These are phyloP conservation scores for Drosophila lacertosa DNA, from an alignment of 1,140 invertebrate species.

Conservation along the genomic window DNA sequence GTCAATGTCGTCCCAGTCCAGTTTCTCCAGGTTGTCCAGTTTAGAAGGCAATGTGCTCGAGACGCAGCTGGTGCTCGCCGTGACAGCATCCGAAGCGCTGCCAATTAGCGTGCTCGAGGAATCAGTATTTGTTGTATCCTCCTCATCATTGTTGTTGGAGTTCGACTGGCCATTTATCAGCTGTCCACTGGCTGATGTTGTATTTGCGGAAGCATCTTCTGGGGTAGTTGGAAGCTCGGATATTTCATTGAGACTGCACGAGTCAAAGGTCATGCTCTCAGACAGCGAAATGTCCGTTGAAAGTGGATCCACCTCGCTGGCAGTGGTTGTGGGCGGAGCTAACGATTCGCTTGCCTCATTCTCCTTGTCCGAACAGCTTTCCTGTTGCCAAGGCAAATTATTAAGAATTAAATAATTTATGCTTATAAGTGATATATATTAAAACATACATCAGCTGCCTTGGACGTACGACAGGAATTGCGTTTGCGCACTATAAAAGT, in stretches of 20 bases:
- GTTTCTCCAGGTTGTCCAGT: slow-evolving; percentile 87
- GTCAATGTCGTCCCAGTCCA: slow-evolving; percentile 88
- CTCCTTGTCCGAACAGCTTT: slow-evolving; percentile 80
- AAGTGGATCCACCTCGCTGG: slow-evolving; percentile 69
- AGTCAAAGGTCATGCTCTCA: slow-evolving; percentile 83
- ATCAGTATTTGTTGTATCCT: slow-evolving; percentile 69
- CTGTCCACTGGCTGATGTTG: slow-evolving; percentile 85
- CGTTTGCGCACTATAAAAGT: slow-evolving; percentile 89
- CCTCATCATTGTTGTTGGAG: slow-evolving; percentile 47
- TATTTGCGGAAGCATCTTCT: slow-evolving; percentile 85
- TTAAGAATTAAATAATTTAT: neutral
- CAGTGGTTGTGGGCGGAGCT: slow-evolving; percentile 64
- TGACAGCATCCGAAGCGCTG: slow-evolving; percentile 45
- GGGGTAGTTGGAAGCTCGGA: slow-evolving; percentile 77
- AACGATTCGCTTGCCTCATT: slow-evolving; percentile 80
- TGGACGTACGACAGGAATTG: slow-evolving; percentile 87
- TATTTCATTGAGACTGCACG: slow-evolving; percentile 76
- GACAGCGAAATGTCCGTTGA: slow-evolving; percentile 82
- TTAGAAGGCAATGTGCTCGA: slow-evolving; percentile 89
- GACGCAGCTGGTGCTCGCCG: slow-evolving; percentile 85
- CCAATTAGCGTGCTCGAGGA: slow-evolving; percentile 63
- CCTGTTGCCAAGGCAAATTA: slow-evolving; percentile 18
- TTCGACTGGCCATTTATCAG: slow-evolving; percentile 52
- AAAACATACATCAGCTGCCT: slow-evolving; percentile 62
- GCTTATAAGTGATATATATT: neutral